A percentile compares a stretch with the other conserved stretches of the same genome.
These are phyloP conservation scores for Dinoponera quadriceps DNA, from an alignment of 1,140 invertebrate genomes.

Conservation along the genomic window DNA sequence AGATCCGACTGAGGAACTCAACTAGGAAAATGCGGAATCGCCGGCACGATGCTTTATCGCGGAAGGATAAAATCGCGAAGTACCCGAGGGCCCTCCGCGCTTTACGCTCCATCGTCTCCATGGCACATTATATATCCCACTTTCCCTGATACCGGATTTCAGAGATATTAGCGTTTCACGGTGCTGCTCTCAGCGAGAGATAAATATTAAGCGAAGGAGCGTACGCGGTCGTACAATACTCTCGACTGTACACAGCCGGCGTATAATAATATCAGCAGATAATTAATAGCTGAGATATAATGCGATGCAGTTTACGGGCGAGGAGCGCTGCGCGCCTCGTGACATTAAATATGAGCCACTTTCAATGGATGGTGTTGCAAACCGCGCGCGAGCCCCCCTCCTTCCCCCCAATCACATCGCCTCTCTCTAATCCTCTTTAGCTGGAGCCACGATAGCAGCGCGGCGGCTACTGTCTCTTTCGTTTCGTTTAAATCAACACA, in stretches of 20 bases:
- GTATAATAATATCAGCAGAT: conserved; percentile 38
- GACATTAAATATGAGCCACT: conserved; percentile 49
- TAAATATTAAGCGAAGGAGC: conserved; percentile 38
- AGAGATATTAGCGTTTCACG: conserved; percentile 30
- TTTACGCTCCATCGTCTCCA: neutral
- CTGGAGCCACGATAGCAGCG: neutral
- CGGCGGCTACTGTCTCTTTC: neutral
- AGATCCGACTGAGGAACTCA: too few species aligned
- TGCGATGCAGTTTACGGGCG: conserved; percentile 8
- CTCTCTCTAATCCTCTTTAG: conserved; percentile 14
- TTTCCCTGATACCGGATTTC: conserved; percentile 40
- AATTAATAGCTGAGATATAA: conserved; percentile 39
- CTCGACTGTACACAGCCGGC: conserved; percentile 15
- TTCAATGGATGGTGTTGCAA: conserved; percentile 34
- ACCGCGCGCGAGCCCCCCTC: neutral
- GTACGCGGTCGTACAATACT: conserved; percentile 15
- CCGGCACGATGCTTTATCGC: neutral
- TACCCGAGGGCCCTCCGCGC: neutral
- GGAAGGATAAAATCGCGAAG: neutral
- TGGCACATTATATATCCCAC: conserved; percentile 3
- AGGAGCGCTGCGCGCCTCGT: conserved; percentile 7
- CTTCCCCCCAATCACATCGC: too few species aligned
- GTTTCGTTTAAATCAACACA: neutral
- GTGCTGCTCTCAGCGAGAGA: conserved; percentile 30
- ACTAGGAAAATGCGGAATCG: too few species aligned